Evolutionary conservation across 1,140 invertebrate genomes (phyloP).

Genomic region (Tetramorium simillimum): DNA sequence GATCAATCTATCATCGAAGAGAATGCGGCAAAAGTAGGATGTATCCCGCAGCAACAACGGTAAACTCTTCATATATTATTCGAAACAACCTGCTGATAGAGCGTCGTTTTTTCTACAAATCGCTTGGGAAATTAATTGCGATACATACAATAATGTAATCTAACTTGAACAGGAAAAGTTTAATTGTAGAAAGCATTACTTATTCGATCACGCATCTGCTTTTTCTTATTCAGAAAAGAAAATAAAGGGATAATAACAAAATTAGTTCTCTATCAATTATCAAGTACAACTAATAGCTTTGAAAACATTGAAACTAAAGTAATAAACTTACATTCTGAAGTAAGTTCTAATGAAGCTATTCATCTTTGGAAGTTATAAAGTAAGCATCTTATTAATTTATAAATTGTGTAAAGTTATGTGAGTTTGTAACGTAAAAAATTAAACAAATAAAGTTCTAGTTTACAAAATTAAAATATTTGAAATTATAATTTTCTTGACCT

Average conservation of each 20-base stretch:
- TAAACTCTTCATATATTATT: not conserved
- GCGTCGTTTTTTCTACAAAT: not conserved
- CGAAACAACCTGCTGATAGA: not conserved
- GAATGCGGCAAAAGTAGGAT: not conserved
- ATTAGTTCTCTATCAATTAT: not conserved
- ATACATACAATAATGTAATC: not conserved
- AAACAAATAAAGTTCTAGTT: not conserved
- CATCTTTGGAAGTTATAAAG: not conserved
- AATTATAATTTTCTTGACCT: not conserved
- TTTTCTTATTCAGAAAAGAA: not conserved
- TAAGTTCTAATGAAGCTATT: not conserved
- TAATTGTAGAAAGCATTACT: conserved; percentile 16
- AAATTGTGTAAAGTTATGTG: too few species aligned
- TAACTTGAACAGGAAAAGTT: too few species aligned
- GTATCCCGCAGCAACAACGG: not conserved
- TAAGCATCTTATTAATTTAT: too few species aligned
- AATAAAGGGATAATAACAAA: not conserved
- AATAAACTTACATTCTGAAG: not conserved
- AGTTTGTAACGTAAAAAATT: not conserved
- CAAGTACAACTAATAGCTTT: not conserved
- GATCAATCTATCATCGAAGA: not conserved
- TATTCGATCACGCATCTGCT: not conserved
- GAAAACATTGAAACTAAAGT: not conserved
- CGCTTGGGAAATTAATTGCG: not conserved
- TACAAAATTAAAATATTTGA: not conserved